Evolutionary conservation across 2,888 invertebrate species (phyloP), one percentile per base, ranked within the genome.

Genomic region (Tetrapedia diversipes): DNA sequence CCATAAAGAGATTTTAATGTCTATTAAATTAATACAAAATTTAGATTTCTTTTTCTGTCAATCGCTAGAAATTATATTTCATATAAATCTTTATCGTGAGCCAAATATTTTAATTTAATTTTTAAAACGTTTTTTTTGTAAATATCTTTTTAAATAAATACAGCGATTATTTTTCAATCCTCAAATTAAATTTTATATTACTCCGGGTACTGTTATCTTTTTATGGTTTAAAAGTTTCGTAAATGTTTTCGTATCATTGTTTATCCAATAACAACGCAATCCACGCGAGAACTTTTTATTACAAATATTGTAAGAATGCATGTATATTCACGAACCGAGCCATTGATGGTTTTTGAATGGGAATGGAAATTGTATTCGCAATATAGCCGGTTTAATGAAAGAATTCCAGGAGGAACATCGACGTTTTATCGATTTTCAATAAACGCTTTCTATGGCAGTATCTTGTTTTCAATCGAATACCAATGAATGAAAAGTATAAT

Each of bases 361-460:
- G 32, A 37, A 60, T 49, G 49, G 51, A 68, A 51, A 68, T 68
- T n/a, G 53, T 53, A 37, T 22, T 45, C 34, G 63, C 64, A 53
- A 54, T 37, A 54, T 19, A 34, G n/a, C 4, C 41, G 54, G 34
- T 64, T 63, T 54, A 47, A 56, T 56, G 34, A 70, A 65, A 70
- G 65, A 56, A 57, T 56, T 57, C 64, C 27, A 64, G 16, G 41
- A 37, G 63, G 16, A 60, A 2, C 24, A 43, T 60, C 53, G 39
- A 16, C 24, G 43, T 32, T 39, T 7, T 68, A 72, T 72, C 72
- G 72, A 68, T 60, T 45, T 24, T 39, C 64, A 29, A 72, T 72
- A 68, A 72, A 68, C 14, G 57, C 16, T 41, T 4, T 14, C 34
- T 19, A 37, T 32, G n/a, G 37, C 16, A 27, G 27, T 45, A 49